These are phyloP conservation scores for Sinhomidia bicolor DNA, from an alignment of 2,888 invertebrate species.

Conservation along the genomic window DNA sequence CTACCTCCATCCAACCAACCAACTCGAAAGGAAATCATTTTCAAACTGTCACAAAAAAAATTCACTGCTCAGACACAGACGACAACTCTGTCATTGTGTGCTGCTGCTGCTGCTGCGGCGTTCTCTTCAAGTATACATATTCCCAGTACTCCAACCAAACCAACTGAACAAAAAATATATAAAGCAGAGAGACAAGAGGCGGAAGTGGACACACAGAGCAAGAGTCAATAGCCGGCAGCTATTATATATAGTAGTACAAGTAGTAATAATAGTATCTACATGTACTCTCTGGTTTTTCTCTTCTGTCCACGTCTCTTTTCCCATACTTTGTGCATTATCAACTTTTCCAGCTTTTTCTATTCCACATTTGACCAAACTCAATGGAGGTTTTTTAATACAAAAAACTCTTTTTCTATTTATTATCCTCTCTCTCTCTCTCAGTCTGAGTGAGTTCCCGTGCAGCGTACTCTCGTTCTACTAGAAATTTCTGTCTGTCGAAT, in stretches of 20 bases:
- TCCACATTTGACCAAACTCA: neutral
- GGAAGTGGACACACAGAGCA: slow-evolving; percentile 33
- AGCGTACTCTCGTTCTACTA: neutral
- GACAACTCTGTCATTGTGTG: neutral
- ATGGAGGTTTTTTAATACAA: neutral
- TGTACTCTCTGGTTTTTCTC: neutral
- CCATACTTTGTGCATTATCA: neutral
- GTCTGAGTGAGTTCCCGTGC: too few species aligned
- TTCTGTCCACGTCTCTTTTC: neutral
- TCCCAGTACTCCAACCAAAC: neutral
- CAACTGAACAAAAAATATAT: neutral
- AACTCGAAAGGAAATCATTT: neutral
- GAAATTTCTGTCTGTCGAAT: neutral
- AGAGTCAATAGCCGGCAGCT: slow-evolving; percentile 26
- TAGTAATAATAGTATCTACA: neutral
- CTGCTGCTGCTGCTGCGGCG: too few species aligned
- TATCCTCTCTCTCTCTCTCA: too few species aligned
- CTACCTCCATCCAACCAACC: too few species aligned
- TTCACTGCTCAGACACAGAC: neutral
- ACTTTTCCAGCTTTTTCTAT: neutral
- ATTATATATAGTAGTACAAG: neutral
- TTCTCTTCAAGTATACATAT: too few species aligned
- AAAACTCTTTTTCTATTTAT: slow-evolving; percentile 1
- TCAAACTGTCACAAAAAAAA: neutral
- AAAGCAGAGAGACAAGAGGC: neutral